phyloP scores from a whole-genome alignment of 2,888 invertebrate genomes.

The Macrosiphum euphorbiae region DNA sequence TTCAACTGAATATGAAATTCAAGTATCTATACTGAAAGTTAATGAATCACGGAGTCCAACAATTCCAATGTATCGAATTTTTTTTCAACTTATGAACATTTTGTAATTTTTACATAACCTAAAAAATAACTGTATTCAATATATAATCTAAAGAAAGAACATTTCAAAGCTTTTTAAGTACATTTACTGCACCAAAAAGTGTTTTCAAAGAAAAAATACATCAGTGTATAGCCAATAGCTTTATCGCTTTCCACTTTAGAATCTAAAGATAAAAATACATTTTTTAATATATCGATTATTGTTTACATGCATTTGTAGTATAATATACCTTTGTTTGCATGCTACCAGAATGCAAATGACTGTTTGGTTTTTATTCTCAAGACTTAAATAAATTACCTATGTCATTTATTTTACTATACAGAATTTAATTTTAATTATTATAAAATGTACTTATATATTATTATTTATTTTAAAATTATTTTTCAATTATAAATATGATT shows the following conservation, averaged over 20 bases:
- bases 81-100: neutral
- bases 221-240: neutral
- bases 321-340: neutral
- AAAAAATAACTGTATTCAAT: neutral
- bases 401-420: neutral
- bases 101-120: neutral
- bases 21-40: neutral
- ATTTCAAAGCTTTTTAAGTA: neutral
- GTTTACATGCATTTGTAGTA: neutral
- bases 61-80: neutral
- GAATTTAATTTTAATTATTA: neutral
- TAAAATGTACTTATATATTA: neutral
- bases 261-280: neutral
- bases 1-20: neutral
- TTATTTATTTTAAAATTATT: too few relatives aligned
- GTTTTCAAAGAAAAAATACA: neutral
- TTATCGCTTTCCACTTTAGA: neutral
- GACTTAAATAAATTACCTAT: too few relatives aligned
- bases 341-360: neutral
- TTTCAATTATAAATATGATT: too few relatives aligned
- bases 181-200: neutral
- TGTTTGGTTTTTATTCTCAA: too few relatives aligned
- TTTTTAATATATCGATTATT: constrained; percentile 3
- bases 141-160: neutral
- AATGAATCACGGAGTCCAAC: neutral